A percentile compares a stretch with the other conserved stretches of the same genome.
phyloP scores from a whole-genome alignment of 53 echinoderm and acorn worm genomes.

The Holothuria scabra region DNA sequence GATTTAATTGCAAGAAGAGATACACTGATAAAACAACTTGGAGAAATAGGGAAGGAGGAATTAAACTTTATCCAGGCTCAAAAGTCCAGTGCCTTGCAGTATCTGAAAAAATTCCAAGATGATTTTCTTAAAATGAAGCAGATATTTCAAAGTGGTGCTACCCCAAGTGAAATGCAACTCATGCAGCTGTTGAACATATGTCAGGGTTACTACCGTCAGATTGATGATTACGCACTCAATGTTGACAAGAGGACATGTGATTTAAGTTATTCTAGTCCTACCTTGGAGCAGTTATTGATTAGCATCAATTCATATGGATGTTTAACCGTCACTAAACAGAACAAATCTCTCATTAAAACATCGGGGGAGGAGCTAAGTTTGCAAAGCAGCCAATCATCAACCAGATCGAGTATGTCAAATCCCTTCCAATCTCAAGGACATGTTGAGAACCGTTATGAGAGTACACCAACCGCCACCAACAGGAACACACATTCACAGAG shows the following conservation, averaged over 20 bases:
- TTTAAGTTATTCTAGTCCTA: conserved; percentile 75
- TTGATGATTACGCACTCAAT: conserved; percentile 86
- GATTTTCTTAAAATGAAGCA: conserved; percentile 86
- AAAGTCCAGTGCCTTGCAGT: conserved; percentile 87
- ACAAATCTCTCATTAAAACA: conserved; percentile 17
- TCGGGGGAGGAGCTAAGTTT: not conserved
- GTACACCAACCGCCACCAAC: not conserved
- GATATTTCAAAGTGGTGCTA: conserved; percentile 56
- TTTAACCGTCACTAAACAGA: conserved; percentile 55
- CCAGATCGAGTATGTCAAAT: not conserved
- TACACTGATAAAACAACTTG: conserved; percentile 80
- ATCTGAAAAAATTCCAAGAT: conserved; percentile 79
- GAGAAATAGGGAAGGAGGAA: conserved; percentile 83
- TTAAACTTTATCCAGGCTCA: conserved; percentile 74
- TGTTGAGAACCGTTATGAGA: conserved; percentile 27
- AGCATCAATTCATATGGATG: conserved; percentile 89
- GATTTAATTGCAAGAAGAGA: conserved; percentile 77
- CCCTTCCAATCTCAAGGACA: conserved; percentile 5
- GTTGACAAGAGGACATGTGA: conserved; percentile 72
- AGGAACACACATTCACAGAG: not conserved
- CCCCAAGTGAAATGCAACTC: conserved; percentile 76
- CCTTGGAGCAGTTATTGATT: conserved; percentile 70
- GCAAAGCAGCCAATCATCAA: not conserved
- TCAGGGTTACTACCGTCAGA: conserved; percentile 77
- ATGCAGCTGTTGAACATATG: conserved; percentile 78